Evolutionary conservation across 1,140 invertebrate species (phyloP), one percentile per base, ranked within the genome.

Genomic region (Geopemphigus sp.): DNA sequence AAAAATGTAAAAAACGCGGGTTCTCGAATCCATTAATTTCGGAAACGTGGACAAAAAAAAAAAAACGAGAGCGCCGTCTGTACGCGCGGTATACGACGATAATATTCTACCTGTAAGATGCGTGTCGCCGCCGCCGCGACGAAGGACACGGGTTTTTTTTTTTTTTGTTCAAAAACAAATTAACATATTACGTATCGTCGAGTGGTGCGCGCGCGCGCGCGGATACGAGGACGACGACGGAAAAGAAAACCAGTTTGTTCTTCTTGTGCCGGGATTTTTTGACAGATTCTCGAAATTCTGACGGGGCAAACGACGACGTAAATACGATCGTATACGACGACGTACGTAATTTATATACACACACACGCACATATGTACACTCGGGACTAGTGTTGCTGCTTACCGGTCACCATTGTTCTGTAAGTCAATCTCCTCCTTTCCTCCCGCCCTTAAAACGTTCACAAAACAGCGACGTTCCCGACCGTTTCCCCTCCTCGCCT

Each of bases 321-420:
- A 15, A 19, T 10, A 54, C 24, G 15, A n/a, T n/a, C 3, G 29
- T 0, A 63, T 14, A 12, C 6, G 59, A 39, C 1, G 24, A 59
- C 11, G 24, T 22, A 24, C 57, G 12, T 39, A 39, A 4, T 39
- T 10, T 26, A 14, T 59, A 8, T 39, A 22, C 14, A 26, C 26
- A 66, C 4, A 64, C 5, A 66, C 4, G 8, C 15, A 19, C 15
- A 61, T 61, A 29, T 1, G 59, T 61, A 19, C 1, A 63, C 26
- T 3, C 19, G 32, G 32, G 32, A 39, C 32, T 8, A 39, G 45
- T 12, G 22, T 17, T 45, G 22, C n/a, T 70, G 53, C 24, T 72
- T 72, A 29, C 53, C 47, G 68, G 17, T 54, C 10, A 6, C 68
- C 47, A 72, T 72, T 72, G 68, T 72, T 72, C 68, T 54, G 47